These are phyloP conservation scores for Hyla sarda DNA, from an alignment of 2,113 vertebrate species.

Conservation along the genomic window DNA sequence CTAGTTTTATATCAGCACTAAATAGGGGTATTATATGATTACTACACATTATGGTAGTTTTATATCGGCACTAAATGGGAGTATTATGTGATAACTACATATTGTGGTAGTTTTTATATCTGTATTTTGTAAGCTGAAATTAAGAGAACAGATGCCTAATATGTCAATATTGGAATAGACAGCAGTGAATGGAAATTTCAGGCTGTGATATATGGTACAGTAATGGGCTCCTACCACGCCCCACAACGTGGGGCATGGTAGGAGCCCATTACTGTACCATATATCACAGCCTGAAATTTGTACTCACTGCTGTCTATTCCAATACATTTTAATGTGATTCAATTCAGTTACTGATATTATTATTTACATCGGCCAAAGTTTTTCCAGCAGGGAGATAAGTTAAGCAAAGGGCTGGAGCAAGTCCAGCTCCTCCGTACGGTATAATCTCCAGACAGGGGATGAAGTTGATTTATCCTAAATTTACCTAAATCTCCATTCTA, in stretches of 20 bases:
- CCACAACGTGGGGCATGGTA: neutral
- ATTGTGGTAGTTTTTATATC: no score
- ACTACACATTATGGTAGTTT: no score
- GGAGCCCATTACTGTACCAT: conserved; percentile 5
- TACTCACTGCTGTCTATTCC: neutral
- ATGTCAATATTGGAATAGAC: neutral
- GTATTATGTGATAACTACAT: no score
- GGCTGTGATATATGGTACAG: no score
- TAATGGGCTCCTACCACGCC: no score
- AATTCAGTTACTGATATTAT: neutral
- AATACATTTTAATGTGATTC: neutral
- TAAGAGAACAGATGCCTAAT: no score
- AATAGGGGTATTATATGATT: no score
- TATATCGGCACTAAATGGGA: no score
- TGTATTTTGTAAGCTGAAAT: no score
- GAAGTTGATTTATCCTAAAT: conserved; percentile 52
- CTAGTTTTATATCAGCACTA: no score
- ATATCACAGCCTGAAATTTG: neutral
- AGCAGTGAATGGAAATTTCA: no score
- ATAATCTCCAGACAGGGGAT: neutral
- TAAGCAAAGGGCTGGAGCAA: neutral
- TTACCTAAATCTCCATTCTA: conserved; percentile 54
- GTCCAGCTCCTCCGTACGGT: conserved; percentile 21
- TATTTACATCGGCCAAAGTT: neutral
- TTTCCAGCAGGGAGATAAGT: neutral